phyloP scores from a whole-genome alignment of 1,140 invertebrate species.

The Trichonephila inaurata region DNA sequence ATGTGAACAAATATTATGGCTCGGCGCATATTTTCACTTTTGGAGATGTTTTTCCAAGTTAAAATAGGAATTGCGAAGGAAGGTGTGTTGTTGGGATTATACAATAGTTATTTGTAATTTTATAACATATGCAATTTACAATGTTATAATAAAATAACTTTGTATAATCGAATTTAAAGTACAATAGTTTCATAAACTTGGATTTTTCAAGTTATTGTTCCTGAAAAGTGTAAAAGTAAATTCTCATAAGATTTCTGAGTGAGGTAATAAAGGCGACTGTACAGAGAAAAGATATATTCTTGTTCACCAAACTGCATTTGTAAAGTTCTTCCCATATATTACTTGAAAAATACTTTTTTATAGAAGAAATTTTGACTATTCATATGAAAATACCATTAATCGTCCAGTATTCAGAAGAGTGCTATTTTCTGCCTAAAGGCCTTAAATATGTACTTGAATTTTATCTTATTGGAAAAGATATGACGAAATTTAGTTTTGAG shows the following conservation, averaged over 20 bases:
- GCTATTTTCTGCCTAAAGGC: slow-evolving; percentile 29
- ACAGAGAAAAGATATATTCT: slow-evolving; percentile 43
- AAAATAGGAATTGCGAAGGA: no score
- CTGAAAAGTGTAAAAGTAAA: background rate
- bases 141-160: no score
- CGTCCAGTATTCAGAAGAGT: slow-evolving; percentile 70
- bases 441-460: slow-evolving; percentile 14
- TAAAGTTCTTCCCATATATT: slow-evolving; percentile 13
- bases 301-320: slow-evolving; percentile 5
- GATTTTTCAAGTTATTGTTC: background rate
- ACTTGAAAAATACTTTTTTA: slow-evolving; percentile 40
- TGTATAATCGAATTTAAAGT: no score
- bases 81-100: no score
- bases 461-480: background rate
- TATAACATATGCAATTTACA: no score
- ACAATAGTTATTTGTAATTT: no score
- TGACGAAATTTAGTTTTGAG: slow-evolving; percentile 5
- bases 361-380: slow-evolving; percentile 42
- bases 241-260: background rate
- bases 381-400: slow-evolving; percentile 27
- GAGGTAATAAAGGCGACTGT: background rate
- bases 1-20: no score
- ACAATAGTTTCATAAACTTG: no score
- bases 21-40: no score
- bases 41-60: no score